Percentiles rank a stretch among this genome's conserved stretches.
Evolutionary conservation across 1,140 invertebrate species (phyloP).

Genomic region (Venustaconcha ellipsiformis): DNA sequence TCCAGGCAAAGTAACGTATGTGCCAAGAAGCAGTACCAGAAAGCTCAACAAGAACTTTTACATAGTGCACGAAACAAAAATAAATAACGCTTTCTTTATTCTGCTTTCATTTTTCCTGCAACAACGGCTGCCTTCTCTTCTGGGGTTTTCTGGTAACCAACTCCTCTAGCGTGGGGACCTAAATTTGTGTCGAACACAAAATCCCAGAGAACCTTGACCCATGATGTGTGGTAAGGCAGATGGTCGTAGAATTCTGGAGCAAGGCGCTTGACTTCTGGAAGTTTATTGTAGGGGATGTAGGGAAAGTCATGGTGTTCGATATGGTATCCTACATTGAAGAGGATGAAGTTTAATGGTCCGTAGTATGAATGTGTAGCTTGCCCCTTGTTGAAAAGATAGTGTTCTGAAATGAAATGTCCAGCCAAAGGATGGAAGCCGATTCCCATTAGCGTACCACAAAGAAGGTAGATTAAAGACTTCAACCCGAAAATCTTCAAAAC

Average conservation of each 20-base stretch:
- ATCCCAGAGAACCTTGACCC: slow-evolving; percentile 76
- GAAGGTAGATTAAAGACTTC: slow-evolving; percentile 83
- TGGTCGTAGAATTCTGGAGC: slow-evolving; percentile 96
- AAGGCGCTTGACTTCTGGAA: slow-evolving; percentile 78
- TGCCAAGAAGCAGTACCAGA: too few relatives aligned
- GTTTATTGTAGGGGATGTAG: slow-evolving; percentile 61
- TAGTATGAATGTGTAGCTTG: slow-evolving; percentile 99
- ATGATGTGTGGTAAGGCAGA: slow-evolving; percentile 93
- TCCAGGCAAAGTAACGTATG: too few relatives aligned
- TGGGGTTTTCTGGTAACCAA: slow-evolving; percentile 28
- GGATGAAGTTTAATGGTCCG: slow-evolving; percentile 94
- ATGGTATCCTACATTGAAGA: slow-evolving; percentile 93
- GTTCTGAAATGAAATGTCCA: slow-evolving; percentile 98
- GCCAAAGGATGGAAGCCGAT: slow-evolving; percentile 98
- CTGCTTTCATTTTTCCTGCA: too few relatives aligned
- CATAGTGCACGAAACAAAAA: too few relatives aligned
- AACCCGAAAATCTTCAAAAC: slow-evolving; percentile 86
- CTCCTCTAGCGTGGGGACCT: slow-evolving; percentile 57
- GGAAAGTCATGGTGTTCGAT: slow-evolving; percentile 71
- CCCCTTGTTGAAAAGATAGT: slow-evolving; percentile 98
- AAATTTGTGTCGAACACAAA: slow-evolving; percentile 63
- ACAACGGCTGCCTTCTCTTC: too few relatives aligned
- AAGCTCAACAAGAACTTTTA: too few relatives aligned
- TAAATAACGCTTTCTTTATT: too few relatives aligned
- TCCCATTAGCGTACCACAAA: slow-evolving; percentile 88